Evolutionary conservation across 2,113 vertebrate species (phyloP).

Genomic region (Cygnus atratus): DNA sequence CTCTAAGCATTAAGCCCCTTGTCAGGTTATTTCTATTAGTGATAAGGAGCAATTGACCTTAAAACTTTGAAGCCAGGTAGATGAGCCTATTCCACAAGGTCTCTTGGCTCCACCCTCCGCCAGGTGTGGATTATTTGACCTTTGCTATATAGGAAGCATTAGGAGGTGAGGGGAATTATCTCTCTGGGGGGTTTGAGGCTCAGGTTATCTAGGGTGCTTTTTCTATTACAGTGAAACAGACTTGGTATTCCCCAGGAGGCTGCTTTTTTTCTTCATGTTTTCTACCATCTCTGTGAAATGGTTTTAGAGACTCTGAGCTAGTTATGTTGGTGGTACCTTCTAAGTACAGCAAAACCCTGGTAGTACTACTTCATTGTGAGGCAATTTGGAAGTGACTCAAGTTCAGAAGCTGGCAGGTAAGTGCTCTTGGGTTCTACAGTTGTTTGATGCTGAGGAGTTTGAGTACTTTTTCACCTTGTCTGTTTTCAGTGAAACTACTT

Average conservation of each 20-base stretch:
- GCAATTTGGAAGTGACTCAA: background rate
- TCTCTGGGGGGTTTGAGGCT: background rate
- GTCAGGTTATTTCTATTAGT: too few species aligned
- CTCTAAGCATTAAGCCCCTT: too few species aligned
- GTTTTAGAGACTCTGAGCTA: background rate
- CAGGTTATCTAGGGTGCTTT: background rate
- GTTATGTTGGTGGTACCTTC: too few species aligned
- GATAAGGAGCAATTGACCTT: too few species aligned
- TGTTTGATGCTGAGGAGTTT: background rate
- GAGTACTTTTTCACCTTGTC: background rate
- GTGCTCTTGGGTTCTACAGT: background rate
- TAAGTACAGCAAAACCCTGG: background rate
- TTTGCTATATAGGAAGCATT: background rate
- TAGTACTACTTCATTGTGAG: background rate
- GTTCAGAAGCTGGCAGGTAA: background rate
- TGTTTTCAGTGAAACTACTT: background rate
- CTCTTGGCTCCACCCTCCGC: background rate
- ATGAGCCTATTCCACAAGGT: too few species aligned
- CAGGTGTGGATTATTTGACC: background rate
- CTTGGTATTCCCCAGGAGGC: background rate
- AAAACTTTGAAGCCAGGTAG: too few species aligned
- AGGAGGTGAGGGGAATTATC: rapidly evolving
- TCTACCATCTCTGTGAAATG: background rate
- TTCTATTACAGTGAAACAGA: rapidly evolving
- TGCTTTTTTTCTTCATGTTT: background rate